These are phyloP conservation scores for Notodonta dromedarius DNA, from an alignment of 2,888 invertebrate species.

Conservation along the genomic window DNA sequence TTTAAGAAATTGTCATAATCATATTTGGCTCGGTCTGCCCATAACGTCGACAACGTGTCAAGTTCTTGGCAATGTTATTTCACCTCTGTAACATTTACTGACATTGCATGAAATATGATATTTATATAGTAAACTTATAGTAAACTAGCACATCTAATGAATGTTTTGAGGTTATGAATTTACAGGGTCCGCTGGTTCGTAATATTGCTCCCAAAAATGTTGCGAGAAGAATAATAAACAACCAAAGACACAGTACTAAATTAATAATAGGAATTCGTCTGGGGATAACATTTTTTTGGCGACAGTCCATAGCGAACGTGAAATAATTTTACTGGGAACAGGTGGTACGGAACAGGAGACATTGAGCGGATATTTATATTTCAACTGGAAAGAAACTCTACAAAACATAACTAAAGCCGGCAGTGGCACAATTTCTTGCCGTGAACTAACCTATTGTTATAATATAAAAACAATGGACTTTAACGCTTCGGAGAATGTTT, in stretches of 20 bases:
- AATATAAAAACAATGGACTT: slow-evolving; percentile 5
- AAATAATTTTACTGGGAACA: slow-evolving; percentile 34
- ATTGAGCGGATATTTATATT: slow-evolving; percentile 13
- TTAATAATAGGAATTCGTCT: slow-evolving; percentile 27
- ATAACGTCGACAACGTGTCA: not conserved
- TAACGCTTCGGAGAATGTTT: not conserved
- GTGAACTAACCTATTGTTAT: slow-evolving; percentile 14
- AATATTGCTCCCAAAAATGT: slow-evolving; percentile 17
- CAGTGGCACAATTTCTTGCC: slow-evolving; percentile 14
- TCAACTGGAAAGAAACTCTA: not conserved
- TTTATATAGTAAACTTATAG: not conserved
- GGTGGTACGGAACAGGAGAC: slow-evolving; percentile 35
- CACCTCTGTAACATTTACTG: not conserved
- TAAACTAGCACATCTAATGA: too few species aligned
- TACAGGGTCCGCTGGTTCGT: slow-evolving; percentile 1
- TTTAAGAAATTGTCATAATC: not conserved
- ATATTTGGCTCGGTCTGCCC: not conserved
- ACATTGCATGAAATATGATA: not conserved
- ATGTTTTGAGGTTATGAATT: slow-evolving; percentile 11
- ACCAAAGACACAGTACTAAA: slow-evolving; percentile 26
- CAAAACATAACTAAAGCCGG: slow-evolving; percentile 1
- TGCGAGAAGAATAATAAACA: slow-evolving; percentile 29
- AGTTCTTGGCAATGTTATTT: not conserved
- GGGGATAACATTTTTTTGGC: slow-evolving; percentile 45
- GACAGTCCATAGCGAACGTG: slow-evolving; percentile 41